phyloP scores from a whole-genome alignment of 2,113 vertebrate genomes.

The Coptodon bakossiorum region DNA sequence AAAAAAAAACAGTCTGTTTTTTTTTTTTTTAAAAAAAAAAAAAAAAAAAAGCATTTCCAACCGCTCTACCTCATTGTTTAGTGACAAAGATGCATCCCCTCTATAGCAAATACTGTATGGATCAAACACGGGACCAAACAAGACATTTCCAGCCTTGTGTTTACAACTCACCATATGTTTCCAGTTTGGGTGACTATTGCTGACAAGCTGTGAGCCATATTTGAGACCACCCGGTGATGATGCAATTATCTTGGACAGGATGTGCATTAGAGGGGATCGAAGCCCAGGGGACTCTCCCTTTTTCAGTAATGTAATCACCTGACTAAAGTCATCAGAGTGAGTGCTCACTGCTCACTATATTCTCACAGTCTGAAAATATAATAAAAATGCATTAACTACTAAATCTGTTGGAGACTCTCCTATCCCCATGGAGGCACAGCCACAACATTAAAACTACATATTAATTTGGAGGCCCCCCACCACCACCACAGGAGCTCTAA shows the following conservation, averaged over 20 bases:
- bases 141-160: not conserved
- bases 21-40: no score
- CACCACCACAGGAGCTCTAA: not conserved
- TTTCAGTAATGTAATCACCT: conserved; percentile 36
- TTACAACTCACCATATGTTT: conserved; percentile 49
- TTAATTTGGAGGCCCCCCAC: not conserved
- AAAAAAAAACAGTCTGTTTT: fast-evolving
- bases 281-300: not conserved
- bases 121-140: not conserved
- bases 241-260: conserved; percentile 43
- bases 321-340: not conserved
- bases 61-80: conserved; percentile 79
- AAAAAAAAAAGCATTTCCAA: conserved; percentile 6
- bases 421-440: not conserved
- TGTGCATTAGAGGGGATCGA: conserved; percentile 22
- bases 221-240: conserved; percentile 37
- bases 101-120: conserved; percentile 74
- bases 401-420: not conserved
- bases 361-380: not conserved
- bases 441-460: not conserved
- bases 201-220: not conserved
- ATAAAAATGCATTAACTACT: not conserved
- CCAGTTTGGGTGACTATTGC: conserved; percentile 4
- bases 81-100: conserved; percentile 69
- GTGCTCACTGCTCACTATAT: not conserved